Conservation (phyloP, 2,797 vertebrate genomes). For the Mormyrus hasselquistii region DNA sequence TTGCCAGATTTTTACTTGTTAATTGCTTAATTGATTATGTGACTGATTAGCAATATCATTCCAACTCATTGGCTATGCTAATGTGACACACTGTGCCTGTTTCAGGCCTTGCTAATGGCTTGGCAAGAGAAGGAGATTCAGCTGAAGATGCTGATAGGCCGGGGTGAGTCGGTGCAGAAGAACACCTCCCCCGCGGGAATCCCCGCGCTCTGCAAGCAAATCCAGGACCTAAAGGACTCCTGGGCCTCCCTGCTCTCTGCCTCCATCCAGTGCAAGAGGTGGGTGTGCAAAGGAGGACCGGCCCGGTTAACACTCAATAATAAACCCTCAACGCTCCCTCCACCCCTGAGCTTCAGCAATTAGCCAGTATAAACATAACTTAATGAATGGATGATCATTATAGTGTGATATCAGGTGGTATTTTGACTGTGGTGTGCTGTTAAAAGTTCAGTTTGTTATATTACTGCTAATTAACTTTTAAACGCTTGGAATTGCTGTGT, state of each 20-base stretch:
- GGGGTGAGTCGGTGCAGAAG: conserved; percentile 87
- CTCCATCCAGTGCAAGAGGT: conserved; percentile 94
- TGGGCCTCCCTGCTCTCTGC: conserved; percentile 84
- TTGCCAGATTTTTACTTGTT: neutral
- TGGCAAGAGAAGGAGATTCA: conserved; percentile 95
- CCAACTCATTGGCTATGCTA: neutral
- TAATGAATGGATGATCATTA: neutral
- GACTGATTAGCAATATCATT: neutral
- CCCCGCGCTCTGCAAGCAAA: conserved; percentile 75
- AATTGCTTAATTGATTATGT: neutral
- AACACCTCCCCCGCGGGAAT: conserved; percentile 86
- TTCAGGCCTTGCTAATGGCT: conserved; percentile 74
- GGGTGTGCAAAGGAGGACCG: conserved; percentile 19
- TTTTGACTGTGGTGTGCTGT: neutral
- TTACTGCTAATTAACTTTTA: neutral
- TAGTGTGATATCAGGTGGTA: neutral
- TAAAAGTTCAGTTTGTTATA: neutral
- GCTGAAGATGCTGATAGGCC: conserved; percentile 83
- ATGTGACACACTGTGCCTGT: neutral
- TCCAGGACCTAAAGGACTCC: conserved; percentile 82
- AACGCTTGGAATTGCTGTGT: neutral
- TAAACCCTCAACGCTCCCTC: neutral
- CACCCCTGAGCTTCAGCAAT: neutral
- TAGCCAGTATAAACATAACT: neutral
- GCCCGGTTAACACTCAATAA: neutral